A percentile compares a stretch with the other conserved stretches of the same genome.
Evolutionary conservation across 1,140 invertebrate genomes (phyloP).

Genomic region (Hyposmocoma kahamanoa): DNA sequence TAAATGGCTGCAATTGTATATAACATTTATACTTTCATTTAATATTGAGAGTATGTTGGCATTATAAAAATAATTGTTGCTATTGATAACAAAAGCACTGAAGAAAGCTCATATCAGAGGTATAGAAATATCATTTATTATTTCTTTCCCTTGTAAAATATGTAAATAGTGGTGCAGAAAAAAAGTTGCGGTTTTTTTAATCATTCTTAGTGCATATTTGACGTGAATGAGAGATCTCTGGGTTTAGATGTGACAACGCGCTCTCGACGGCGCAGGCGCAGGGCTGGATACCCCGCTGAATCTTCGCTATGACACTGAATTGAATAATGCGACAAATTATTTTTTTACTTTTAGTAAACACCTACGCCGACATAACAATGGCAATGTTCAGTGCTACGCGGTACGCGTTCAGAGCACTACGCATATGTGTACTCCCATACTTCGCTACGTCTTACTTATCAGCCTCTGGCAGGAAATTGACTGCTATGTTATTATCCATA

Average conservation of each 20-base stretch:
- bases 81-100: slow-evolving; percentile 34
- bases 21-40: slow-evolving; percentile 28
- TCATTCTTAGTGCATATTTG: slow-evolving; percentile 26
- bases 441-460: too few species aligned
- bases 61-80: slow-evolving; percentile 21
- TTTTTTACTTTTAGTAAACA: too few species aligned
- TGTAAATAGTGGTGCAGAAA: slow-evolving; percentile 61
- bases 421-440: too few species aligned
- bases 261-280: too few species aligned
- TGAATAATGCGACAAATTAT: too few species aligned
- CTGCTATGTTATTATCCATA: too few species aligned
- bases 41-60: slow-evolving; percentile 17
- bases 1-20: slow-evolving; percentile 23
- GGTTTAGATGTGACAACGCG: slow-evolving; percentile 16
- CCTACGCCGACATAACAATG: too few species aligned
- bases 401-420: too few species aligned
- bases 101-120: slow-evolving; percentile 55
- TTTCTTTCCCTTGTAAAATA: slow-evolving; percentile 66
- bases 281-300: too few species aligned
- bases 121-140: slow-evolving; percentile 55
- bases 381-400: too few species aligned
- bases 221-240: slow-evolving; percentile 26
- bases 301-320: too few species aligned
- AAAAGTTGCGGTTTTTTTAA: slow-evolving; percentile 27
- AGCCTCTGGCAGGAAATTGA: too few species aligned